Base-by-base conservation (phyloP, 2,113 vertebrate species). In the Mormyrus lacerda region DNA sequence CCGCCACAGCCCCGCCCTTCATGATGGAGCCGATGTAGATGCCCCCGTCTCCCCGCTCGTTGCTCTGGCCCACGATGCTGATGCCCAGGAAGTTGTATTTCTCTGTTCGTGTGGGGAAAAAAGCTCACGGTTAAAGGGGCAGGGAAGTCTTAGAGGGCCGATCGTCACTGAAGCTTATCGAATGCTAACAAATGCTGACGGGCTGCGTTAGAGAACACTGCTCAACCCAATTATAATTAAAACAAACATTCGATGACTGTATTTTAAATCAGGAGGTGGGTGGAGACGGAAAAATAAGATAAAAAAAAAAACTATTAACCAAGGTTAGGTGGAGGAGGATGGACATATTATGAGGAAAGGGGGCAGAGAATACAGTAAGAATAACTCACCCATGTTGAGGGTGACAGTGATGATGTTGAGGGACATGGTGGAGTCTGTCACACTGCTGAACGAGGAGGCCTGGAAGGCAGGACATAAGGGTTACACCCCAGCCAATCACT, bases 1-100 rank as follows among this genome's bases (percentile, higher is more conserved):
- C 97, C 0, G 97, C 97, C 91, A 98, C 97, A 0, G 97, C 97
- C 2, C 97, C 97, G 0, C 97, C 97, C 92, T 98, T 98, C 97
- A 98, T 98, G 91, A 98, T 98, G 90, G 97, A 98, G 83, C 97
- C 97, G 0, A 98, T 98, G 93, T 98, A 98, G 93, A 98, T 98
- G 85, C 97, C 97, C 11, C 97, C 97, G 0, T 98, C 97, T 0
- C 97, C 97, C 21, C 97, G 92, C 91, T 98, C 97, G 0, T 97
- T 98, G 93, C 97, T 98, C 92, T 98, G 97, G 17, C 97, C 97
- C 91, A 98, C 97, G 4, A 98, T 98, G 93, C 97, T 97, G 92
- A 98, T 98, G 88, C 97, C 97, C 94, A 98, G 91, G 93, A 98
- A 98, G 92, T 97, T 98, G 94, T 98, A 98, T 92, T 98, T 98